Conservation (phyloP, 1,140 invertebrate species). For the Listronotus oregonensis region DNA sequence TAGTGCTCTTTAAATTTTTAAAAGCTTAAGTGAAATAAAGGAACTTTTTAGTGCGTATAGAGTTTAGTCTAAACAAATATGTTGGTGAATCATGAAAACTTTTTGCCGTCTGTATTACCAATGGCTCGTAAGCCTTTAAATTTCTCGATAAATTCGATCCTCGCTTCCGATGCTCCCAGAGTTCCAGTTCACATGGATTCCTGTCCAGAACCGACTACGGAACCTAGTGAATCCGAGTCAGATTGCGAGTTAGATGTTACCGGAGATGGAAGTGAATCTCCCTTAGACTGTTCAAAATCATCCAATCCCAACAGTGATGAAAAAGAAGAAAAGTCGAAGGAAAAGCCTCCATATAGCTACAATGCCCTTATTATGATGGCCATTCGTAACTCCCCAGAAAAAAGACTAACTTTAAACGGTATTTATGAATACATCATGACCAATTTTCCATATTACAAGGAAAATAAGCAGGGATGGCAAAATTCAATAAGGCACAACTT, state of each 20-base stretch:
- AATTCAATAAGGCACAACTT: conserved; percentile 98
- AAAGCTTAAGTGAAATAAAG: too few species aligned
- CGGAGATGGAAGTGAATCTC: conserved; percentile 57
- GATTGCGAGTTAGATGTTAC: conserved; percentile 81
- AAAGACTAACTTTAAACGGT: conserved; percentile 94
- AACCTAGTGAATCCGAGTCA: conserved; percentile 59
- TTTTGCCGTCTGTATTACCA: conserved; percentile 59
- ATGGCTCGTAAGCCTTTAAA: conserved; percentile 66
- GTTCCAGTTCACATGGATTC: conserved; percentile 20
- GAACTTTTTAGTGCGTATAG: too few species aligned
- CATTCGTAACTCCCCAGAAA: conserved; percentile 91
- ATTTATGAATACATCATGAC: conserved; percentile 99
- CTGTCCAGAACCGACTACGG: conserved; percentile 43
- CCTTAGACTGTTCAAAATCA: conserved; percentile 62
- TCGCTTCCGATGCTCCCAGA: conserved; percentile 59
- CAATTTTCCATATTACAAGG: conserved; percentile 96
- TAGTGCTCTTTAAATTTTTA: neutral
- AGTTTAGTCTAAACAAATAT: neutral
- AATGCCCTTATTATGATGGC: conserved; percentile 99
- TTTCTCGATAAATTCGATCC: conserved; percentile 70
- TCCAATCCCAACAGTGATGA: conserved; percentile 52
- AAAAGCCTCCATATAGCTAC: conserved; percentile 97
- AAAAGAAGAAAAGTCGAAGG: conserved; percentile 70
- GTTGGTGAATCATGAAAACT: conserved; percentile 64
- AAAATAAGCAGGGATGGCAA: conserved; percentile 99